phyloP scores from a whole-genome alignment of 1,140 invertebrate genomes.

The Melanaphis sacchari region DNA sequence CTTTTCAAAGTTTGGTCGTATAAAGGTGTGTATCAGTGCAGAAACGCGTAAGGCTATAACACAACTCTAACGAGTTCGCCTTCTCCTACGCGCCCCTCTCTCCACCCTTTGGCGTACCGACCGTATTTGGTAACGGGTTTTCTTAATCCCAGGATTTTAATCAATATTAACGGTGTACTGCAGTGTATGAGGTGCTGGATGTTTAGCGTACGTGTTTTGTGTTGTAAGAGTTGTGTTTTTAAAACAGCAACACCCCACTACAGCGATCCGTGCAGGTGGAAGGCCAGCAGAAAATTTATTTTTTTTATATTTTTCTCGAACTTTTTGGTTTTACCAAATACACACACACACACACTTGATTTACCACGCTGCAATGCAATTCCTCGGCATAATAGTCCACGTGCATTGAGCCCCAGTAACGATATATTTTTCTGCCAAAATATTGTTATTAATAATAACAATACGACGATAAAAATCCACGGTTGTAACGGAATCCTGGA shows the following conservation, averaged over 20 bases:
- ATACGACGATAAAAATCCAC: not conserved
- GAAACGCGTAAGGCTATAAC: not conserved
- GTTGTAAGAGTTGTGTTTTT: not conserved
- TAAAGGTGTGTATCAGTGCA: not conserved
- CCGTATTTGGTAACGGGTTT: not conserved
- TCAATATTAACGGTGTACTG: slow-evolving; percentile 22
- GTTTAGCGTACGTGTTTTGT: slow-evolving; percentile 21
- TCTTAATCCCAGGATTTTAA: slow-evolving; percentile 22
- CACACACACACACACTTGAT: not conserved
- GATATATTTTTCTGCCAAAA: not conserved
- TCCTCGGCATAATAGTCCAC: not conserved
- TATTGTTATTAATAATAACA: not conserved
- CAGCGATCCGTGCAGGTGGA: not conserved
- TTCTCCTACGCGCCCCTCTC: no score
- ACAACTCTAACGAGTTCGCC: not conserved
- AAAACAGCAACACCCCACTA: not conserved
- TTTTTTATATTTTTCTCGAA: not conserved
- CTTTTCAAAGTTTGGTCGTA: not conserved
- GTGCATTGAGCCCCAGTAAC: not conserved
- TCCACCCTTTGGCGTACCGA: no score
- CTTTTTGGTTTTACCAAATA: not conserved
- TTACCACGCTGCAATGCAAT: not conserved
- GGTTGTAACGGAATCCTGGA: not conserved
- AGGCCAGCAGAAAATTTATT: not conserved
- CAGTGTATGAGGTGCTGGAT: no score